These are phyloP conservation scores for Uloborus plumipes DNA, from an alignment of 2,888 invertebrate genomes.

Conservation along the genomic window DNA sequence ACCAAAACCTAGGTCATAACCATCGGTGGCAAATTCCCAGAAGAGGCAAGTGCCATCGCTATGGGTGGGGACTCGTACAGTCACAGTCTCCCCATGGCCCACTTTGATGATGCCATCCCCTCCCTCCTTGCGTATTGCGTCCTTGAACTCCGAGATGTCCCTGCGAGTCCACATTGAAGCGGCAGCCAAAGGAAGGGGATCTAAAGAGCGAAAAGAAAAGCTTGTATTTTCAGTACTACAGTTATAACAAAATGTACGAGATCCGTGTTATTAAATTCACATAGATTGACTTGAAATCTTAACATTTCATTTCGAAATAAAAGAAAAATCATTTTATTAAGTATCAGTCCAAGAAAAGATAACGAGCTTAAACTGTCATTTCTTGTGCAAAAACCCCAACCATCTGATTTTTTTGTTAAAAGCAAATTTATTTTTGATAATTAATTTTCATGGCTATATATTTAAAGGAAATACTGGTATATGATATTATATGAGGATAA, in stretches of 20 bases:
- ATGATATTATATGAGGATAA: no score
- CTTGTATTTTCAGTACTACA: neutral
- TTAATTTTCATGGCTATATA: no score
- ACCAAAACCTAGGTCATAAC: conserved; percentile 97
- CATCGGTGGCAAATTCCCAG: conserved; percentile 99
- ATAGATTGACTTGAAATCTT: no score
- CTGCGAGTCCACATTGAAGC: conserved; percentile 97
- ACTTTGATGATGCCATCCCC: conserved; percentile 92
- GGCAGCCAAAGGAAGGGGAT: conserved; percentile 70
- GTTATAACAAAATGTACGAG: no score
- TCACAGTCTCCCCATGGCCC: conserved; percentile 96
- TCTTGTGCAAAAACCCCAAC: neutral
- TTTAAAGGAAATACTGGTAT: no score
- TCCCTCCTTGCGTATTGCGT: conserved; percentile 82
- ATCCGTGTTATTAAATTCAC: no score
- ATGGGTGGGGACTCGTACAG: conserved; percentile 96
- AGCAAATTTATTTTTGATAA: no score
- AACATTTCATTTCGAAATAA: no score
- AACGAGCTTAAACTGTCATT: neutral
- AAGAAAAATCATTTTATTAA: neutral
- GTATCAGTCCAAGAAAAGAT: no score
- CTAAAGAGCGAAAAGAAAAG: conserved; percentile 7
- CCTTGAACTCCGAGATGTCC: conserved; percentile 91
- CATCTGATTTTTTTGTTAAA: no score
- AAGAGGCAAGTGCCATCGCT: conserved; percentile 92